Conservation (phyloP, 2,888 invertebrate genomes). For the Caprella mutica region DNA sequence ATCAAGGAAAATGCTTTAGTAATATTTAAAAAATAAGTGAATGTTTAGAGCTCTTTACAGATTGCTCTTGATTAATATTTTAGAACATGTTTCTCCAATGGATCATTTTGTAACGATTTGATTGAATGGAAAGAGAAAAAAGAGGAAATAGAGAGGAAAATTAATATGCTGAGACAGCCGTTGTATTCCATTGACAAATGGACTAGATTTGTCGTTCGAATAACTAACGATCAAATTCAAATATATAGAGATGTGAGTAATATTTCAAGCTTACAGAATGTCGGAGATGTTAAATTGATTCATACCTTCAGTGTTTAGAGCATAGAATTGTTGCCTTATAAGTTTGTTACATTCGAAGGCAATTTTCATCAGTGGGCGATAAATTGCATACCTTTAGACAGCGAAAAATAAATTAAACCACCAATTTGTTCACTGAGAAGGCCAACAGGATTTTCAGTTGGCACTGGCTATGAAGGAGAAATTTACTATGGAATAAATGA, state of each 20-base stretch:
- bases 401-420: not conserved
- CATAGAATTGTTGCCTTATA: conserved; percentile 1
- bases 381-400: conserved; percentile 2
- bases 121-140: conserved; percentile 6
- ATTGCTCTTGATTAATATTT: conserved; percentile 1
- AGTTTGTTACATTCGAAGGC: not conserved
- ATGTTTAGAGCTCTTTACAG: not conserved
- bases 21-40: not conserved
- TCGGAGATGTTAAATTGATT: not conserved
- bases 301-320: not conserved
- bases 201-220: conserved; percentile 6
- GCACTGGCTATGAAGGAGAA: conserved; percentile 4
- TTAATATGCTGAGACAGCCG: conserved; percentile 3
- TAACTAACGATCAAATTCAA: not conserved
- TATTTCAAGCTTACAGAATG: not conserved
- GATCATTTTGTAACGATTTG: conserved; percentile 2
- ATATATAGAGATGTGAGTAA: not conserved
- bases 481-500: conserved; percentile 1
- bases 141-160: not conserved
- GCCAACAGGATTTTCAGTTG: not conserved
- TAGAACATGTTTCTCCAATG: not conserved
- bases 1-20: not conserved
- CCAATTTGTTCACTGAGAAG: conserved; percentile 1
- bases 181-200: conserved; percentile 1
- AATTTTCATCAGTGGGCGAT: conserved; percentile 6